phyloP scores from a whole-genome alignment of 2,113 vertebrate genomes.

The Clarias macrocephalus region DNA sequence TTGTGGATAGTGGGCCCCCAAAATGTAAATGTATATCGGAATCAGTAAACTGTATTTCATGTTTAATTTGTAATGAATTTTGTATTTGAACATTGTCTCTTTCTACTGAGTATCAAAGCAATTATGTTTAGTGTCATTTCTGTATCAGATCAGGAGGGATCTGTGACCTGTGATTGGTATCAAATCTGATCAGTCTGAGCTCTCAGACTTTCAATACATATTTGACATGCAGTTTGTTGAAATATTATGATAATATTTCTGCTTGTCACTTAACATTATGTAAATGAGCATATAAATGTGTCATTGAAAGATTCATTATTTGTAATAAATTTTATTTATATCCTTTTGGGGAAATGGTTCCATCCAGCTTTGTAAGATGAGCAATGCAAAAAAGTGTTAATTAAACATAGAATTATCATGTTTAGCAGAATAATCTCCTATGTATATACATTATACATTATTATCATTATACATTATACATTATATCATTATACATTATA shows the following conservation, averaged over 20 bases:
- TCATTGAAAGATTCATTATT: not conserved
- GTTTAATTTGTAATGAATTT: not conserved
- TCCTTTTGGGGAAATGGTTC: not conserved
- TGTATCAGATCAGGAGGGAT: constrained; percentile 59
- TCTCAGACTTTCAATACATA: constrained; percentile 32
- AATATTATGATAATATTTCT: constrained; percentile 57
- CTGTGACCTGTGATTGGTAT: constrained; percentile 55
- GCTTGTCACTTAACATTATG: not conserved
- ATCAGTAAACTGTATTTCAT: not conserved
- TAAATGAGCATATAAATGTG: not conserved
- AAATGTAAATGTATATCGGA: not conserved
- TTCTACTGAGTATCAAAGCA: constrained; percentile 50
- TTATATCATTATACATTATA: too few species aligned
- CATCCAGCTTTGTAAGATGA: not conserved
- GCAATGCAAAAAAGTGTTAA: not conserved
- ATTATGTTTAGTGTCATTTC: constrained; percentile 62
- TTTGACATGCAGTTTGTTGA: constrained; percentile 39
- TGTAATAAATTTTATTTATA: not conserved
- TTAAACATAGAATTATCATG: not conserved
- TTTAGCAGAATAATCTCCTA: not conserved
- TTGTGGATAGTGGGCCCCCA: not conserved
- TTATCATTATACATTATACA: too few species aligned
- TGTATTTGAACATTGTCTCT: not conserved
- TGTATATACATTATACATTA: too few species aligned
- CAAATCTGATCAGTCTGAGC: constrained; percentile 52